Evolutionary conservation across 1,140 invertebrate genomes (phyloP).

Genomic region (Amphibalanus amphitrite): DNA sequence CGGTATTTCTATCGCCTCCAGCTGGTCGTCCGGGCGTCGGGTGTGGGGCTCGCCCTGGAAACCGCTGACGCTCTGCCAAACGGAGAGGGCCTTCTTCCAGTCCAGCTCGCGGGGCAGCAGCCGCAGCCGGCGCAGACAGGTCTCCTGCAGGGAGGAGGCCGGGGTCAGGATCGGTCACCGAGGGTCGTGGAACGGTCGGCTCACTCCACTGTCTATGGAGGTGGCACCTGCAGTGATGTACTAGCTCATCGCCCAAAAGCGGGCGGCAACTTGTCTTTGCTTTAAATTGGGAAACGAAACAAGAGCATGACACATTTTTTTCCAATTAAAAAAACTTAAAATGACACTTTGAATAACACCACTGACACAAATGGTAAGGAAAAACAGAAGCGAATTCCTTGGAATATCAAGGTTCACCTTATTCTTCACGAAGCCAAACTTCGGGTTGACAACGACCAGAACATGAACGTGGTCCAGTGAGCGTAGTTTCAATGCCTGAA

Average conservation of each 20-base stretch:
- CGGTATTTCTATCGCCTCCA: background rate
- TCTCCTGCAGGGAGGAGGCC: background rate
- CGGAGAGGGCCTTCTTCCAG: background rate
- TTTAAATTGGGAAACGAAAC: too few species aligned
- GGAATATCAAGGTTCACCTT: background rate
- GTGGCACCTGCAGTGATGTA: too few species aligned
- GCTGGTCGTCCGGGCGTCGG: background rate
- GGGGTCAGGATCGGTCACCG: too few species aligned
- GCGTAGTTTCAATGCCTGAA: background rate
- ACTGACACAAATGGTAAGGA: too few species aligned
- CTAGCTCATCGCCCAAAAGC: too few species aligned
- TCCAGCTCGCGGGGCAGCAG: background rate
- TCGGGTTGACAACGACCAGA: background rate
- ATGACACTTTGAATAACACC: too few species aligned
- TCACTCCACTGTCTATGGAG: too few species aligned
- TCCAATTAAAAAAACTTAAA: too few species aligned
- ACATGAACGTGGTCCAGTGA: background rate
- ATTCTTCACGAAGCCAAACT: background rate
- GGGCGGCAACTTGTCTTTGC: too few species aligned
- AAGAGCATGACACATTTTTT: too few species aligned
- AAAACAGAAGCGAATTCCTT: too few species aligned
- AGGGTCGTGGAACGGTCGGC: too few species aligned
- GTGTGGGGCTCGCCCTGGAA: background rate
- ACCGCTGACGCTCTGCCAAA: background rate
- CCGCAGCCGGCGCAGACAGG: background rate